Evolutionary conservation across 2,888 invertebrate genomes (phyloP).

Genomic region (Drosophila austrosaltans): DNA sequence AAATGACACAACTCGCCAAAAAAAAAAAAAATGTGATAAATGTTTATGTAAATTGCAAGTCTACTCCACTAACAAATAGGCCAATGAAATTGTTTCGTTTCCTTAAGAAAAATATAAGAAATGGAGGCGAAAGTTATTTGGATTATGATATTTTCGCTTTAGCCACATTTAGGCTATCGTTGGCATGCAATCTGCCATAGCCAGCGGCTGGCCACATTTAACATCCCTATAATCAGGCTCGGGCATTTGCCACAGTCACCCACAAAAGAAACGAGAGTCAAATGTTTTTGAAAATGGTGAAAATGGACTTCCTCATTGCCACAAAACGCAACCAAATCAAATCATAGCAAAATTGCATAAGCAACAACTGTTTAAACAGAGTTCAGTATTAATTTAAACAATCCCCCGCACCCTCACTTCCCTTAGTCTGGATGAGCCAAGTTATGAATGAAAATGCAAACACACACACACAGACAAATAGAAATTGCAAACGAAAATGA

Average conservation of each 20-base stretch:
- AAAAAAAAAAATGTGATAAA: slow-evolving; percentile 9
- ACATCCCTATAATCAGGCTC: slow-evolving; percentile 64
- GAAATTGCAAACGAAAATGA: slow-evolving; percentile 61
- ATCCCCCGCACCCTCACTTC: background rate
- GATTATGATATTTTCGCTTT: slow-evolving; percentile 33
- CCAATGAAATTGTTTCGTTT: background rate
- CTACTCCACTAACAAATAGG: background rate
- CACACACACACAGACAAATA: slow-evolving; percentile 37
- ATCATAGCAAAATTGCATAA: slow-evolving; percentile 58
- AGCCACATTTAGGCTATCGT: slow-evolving; percentile 51
- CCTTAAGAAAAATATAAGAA: background rate
- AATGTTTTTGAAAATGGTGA: slow-evolving; percentile 1
- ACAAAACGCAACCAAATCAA: slow-evolving; percentile 40
- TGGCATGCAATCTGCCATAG: background rate
- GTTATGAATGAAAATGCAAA: slow-evolving; percentile 66
- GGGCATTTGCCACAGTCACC: slow-evolving; percentile 69
- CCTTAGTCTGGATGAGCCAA: slow-evolving; percentile 52
- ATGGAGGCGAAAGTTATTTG: slow-evolving; percentile 14
- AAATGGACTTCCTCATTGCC: slow-evolving; percentile 66
- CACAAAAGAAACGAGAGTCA: slow-evolving; percentile 46
- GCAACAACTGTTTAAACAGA: slow-evolving; percentile 38
- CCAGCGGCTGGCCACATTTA: slow-evolving; percentile 32
- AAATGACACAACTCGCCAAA: slow-evolving; percentile 7
- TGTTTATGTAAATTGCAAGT: background rate
- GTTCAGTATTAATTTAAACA: slow-evolving; percentile 42